A percentile compares a stretch with the other conserved stretches of the same genome.
Conservation (phyloP, 2,113 vertebrate species). For the Paramisgurnus dabryanus region DNA sequence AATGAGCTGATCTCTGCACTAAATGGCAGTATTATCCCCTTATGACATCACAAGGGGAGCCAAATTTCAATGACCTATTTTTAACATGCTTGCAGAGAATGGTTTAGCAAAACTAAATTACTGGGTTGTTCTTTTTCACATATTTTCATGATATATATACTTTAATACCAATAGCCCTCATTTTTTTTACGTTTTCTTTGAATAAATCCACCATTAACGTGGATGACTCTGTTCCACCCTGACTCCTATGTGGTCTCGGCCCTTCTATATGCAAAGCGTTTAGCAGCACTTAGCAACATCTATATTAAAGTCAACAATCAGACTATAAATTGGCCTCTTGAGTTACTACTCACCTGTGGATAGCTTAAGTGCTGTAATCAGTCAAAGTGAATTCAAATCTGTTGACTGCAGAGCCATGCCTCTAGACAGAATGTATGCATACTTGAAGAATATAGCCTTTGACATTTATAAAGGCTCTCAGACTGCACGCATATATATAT, state of each 20-base stretch:
- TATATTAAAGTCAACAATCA: slow-evolving; percentile 11
- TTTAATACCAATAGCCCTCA: no score
- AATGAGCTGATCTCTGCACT: no score
- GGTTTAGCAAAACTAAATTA: no score
- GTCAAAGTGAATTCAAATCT: slow-evolving; percentile 8
- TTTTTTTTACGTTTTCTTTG: background rate
- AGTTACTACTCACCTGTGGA: background rate
- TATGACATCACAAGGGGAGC: no score
- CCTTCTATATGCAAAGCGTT: background rate
- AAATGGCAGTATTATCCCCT: no score
- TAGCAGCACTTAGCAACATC: background rate
- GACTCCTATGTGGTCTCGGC: background rate
- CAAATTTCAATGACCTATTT: no score
- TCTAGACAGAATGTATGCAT: background rate
- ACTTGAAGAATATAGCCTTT: slow-evolving; percentile 5
- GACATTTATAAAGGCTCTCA: slow-evolving; percentile 7
- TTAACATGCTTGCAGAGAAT: no score
- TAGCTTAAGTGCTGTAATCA: slow-evolving; percentile 34
- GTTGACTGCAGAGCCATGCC: background rate
- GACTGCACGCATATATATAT: background rate
- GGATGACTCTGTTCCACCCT: background rate
- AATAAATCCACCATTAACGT: background rate
- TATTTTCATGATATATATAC: no score
- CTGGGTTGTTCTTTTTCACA: no score
- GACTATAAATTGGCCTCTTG: slow-evolving; percentile 16